Evolutionary conservation across 2,888 invertebrate genomes (phyloP).

Genomic region (Drosophila leonis): DNA sequence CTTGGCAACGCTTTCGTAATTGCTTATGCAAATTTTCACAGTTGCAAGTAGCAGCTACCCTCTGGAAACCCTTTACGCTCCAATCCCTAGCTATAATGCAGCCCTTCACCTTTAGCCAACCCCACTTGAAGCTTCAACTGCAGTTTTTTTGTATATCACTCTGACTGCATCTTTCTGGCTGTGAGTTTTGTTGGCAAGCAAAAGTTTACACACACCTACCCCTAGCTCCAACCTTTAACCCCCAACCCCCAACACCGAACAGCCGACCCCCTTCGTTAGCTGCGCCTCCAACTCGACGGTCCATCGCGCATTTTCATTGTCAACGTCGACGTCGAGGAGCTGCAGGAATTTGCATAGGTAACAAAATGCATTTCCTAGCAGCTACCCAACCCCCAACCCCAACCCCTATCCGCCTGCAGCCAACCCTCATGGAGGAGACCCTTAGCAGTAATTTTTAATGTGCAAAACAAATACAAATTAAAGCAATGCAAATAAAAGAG

Average conservation of each 20-base stretch:
- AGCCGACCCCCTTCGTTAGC: slow-evolving; percentile 2
- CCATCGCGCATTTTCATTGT: slow-evolving; percentile 47
- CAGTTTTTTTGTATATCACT: slow-evolving; percentile 14
- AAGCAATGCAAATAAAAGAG: slow-evolving; percentile 68
- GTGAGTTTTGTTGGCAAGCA: slow-evolving; percentile 37
- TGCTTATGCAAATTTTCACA: slow-evolving; percentile 79
- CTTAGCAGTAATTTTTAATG: slow-evolving; percentile 61
- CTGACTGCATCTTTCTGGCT: slow-evolving; percentile 35
- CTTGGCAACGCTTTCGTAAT: slow-evolving; percentile 65
- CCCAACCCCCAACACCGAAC: background rate
- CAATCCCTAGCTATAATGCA: background rate
- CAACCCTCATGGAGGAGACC: background rate
- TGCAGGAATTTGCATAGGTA: slow-evolving; percentile 29
- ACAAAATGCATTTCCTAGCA: slow-evolving; percentile 45
- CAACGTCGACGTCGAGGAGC: slow-evolving; percentile 36
- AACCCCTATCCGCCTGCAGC: background rate
- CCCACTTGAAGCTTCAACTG: background rate
- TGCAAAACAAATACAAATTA: slow-evolving; percentile 72
- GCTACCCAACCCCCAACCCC: background rate
- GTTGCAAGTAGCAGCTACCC: slow-evolving; percentile 43
- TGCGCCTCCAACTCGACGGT: slow-evolving; percentile 5
- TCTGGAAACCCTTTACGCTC: background rate
- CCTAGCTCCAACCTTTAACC: background rate
- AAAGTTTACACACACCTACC: slow-evolving; percentile 27
- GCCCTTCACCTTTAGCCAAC: background rate